Base-by-base conservation (phyloP, 2,888 invertebrate species). In the Idaea dimidiata region DNA sequence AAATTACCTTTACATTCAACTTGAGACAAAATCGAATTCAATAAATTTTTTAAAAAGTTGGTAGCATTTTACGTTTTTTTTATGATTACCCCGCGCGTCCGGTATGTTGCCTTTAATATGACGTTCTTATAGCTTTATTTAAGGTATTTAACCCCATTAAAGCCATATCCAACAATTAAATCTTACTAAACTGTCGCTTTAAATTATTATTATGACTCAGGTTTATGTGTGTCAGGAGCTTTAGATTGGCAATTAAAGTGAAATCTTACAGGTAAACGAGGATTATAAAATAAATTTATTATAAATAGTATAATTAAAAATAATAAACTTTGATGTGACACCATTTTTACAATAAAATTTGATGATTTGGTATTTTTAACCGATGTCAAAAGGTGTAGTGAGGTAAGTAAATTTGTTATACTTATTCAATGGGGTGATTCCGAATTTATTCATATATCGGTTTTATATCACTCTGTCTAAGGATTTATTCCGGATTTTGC, bases 201-300 rank as follows among this genome's bases (percentile, higher is more conserved):
- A 66, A 75, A 66, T 72, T 69, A 70, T 69, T 59, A 59, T 73
- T 66, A 74, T 67, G 64, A 67, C 56, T 56, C 24, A 59, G 59
- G 61, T 72, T 71, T 64, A 73, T 69, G 65, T 69, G 69, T 63
- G 70, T 66, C 65, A 31, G 61, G 61, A 70, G 72, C 65, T 62
- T 74, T 69, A 72, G 65, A 59, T 63, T 32, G 54, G 68, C 64
- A 70, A 78, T 79, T 77, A 79, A 75, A 69, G 59, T 63, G 57
- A 68, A 69, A 64, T 73, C 61, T 77, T 76, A 70, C 60, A 66
- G 71, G 72, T 71, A 68, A 71, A 72, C 71, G 69, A 71, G 71
- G 74, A 71, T 66, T 58, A 69, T 70, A 68, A 59, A 66, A 60
- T 18, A 68, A 75, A 75, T 75, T 68, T 73, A 69, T 64, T 58